Conservation (phyloP, 2,113 vertebrate species). For the Strix uralensis region DNA sequence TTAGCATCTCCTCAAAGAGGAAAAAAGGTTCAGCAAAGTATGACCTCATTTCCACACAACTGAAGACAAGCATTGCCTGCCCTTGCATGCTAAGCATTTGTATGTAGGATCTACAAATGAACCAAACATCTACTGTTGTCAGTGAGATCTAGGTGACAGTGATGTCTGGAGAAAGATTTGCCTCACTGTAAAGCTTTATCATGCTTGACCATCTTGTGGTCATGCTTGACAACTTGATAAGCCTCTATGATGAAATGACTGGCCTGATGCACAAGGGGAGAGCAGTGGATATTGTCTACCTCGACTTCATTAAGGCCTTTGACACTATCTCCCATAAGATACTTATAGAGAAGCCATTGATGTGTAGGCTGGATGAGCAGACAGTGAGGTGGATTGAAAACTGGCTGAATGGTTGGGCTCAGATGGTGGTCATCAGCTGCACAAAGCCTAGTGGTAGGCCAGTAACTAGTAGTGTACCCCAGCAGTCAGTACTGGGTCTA, state of each 20-base stretch:
- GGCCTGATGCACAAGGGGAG: no score
- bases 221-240: not conserved
- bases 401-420: not conserved
- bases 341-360: not conserved
- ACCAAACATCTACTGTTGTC: not conserved
- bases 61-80: not conserved
- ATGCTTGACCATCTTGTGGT: not conserved
- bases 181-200: not conserved
- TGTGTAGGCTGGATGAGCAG: not conserved
- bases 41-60: not conserved
- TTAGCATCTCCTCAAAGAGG: not conserved
- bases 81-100: not conserved
- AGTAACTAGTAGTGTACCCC: not conserved
- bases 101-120: not conserved
- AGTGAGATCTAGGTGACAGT: not conserved
- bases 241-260: rapidly evolving
- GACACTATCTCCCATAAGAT: not conserved
- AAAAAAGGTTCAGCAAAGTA: not conserved
- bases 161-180: not conserved
- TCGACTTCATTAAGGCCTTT: not conserved
- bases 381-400: not conserved
- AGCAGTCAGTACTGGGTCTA: not conserved
- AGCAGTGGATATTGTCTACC: not conserved
- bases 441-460: not conserved
- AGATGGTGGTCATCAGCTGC: not conserved